Base-by-base conservation (phyloP, 2,797 vertebrate genomes). In the Sebastolobus alascanus region DNA sequence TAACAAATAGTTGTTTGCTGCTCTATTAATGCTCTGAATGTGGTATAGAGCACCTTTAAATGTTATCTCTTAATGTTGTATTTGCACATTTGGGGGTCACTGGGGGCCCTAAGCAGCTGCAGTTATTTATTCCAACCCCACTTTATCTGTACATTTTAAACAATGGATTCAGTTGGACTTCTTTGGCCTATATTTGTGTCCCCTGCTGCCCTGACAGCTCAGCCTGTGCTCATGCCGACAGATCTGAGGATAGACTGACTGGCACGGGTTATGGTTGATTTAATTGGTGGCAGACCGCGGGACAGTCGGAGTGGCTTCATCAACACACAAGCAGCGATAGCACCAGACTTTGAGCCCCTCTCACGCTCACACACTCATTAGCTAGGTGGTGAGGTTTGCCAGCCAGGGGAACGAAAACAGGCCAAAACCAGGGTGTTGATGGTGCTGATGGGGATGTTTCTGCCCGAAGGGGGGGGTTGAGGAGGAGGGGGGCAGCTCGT, bases 391-490 rank as follows among this genome's bases (percentile, higher is more conserved):
- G 60, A 70, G 46, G 12, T 77, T 50, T 68, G 40, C 58, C 72
- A 75, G 68, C 56, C 56, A 43, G 33, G 33, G 76, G 54, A 55
- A 80, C 40, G 29, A 27, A 65, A 75, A 68, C 75, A 70, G 33
- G 35, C 60, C 73, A 9, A 50, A 20, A 68, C 16, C 60, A 54
- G 85, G 76, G 85, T 77, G 90, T 85, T 84, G 90, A 67, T 84
- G 86, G 82, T 88, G 89, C 72, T 89, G 85, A 58, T 82, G 83
- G 78, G 78, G 87, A 72, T 89, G 83, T 65, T 82, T 80, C 84
- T 83, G 80, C 75, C 73, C 75, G 64, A 69, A 69, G 87, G 37
- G 43, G 5, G 50, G n/a, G 13, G 20, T 25, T 25, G 43, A 31
- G 65, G 65, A 29, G 84, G 84, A 85, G 67, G 90, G 82, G 87